These are phyloP conservation scores for Leucoma salicis DNA, from an alignment of 2,888 invertebrate genomes.

Conservation along the genomic window DNA sequence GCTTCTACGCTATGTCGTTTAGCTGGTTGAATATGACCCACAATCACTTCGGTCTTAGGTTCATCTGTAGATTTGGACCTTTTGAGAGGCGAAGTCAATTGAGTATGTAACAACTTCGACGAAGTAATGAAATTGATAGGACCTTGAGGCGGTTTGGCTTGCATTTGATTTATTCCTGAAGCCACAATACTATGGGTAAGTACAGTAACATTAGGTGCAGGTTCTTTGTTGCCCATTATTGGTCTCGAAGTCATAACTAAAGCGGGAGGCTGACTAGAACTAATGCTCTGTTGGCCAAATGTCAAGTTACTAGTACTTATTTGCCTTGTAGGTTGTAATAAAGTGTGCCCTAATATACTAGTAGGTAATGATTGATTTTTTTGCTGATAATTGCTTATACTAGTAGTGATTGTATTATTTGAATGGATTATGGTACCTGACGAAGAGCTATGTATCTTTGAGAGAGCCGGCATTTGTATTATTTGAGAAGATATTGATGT, in stretches of 20 bases:
- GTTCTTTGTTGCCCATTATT: conserved; percentile 64
- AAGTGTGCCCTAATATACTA: conserved; percentile 74
- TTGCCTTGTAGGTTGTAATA: conserved; percentile 71
- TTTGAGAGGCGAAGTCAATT: conserved; percentile 81
- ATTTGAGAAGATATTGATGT: conserved; percentile 64
- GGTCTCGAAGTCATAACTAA: conserved; percentile 76
- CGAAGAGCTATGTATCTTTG: conserved; percentile 66
- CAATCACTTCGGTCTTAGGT: conserved; percentile 75
- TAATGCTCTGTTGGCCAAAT: conserved; percentile 71
- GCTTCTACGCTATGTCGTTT: conserved; percentile 80
- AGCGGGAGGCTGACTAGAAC: conserved; percentile 77
- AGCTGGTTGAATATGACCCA: conserved; percentile 74
- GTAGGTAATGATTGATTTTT: conserved; percentile 66
- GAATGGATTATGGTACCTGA: conserved; percentile 64
- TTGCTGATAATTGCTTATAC: conserved; percentile 55
- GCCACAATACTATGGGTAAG: conserved; percentile 71
- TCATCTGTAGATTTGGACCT: conserved; percentile 82
- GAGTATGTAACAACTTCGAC: conserved; percentile 81
- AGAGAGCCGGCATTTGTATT: conserved; percentile 77
- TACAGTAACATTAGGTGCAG: conserved; percentile 70
- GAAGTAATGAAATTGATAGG: conserved; percentile 74
- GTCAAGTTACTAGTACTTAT: conserved; percentile 58
- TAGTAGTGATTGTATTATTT: conserved; percentile 58
- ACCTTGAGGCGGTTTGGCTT: conserved; percentile 57
- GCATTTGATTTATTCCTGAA: conserved; percentile 65